Evolutionary conservation across 2,888 invertebrate species (phyloP), one percentile per base, ranked within the genome.

Genomic region (Drosophila niveifrons): DNA sequence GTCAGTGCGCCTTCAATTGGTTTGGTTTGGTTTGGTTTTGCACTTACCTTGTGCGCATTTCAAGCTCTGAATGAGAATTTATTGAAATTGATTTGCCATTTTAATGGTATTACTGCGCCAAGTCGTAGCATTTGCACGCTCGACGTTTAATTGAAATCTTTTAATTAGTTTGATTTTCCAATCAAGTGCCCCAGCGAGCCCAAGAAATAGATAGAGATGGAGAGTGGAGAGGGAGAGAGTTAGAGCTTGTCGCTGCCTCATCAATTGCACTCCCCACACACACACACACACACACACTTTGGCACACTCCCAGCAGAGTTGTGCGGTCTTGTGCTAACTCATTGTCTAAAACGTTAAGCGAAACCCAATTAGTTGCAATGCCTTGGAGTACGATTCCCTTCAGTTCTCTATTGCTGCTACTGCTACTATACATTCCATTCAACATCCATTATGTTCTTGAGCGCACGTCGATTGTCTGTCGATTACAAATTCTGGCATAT

Each of bases 141-240:
- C 73, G 63, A 66, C 72, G 62, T 77, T 90, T 90, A 88, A 90
- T 90, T 90, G 90, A 89, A 86, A 88, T 82, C 90, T 88, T 89
- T 90, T 90, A 90, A 90, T 90, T 90, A 90, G 90, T 89, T 90
- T 89, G 90, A 89, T 90, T 90, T 80, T 81, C 86, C 81, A 88
- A 89, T 89, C 89, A 89, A 80, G 78, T 80, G 88, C 74, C 74
- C 76, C 52, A 46, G 15, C 36, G 55, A 52, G 39, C 15, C 11
- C 15, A 29, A 72, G 44, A 48, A 13, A 15, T 8, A 50, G 23
- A 44, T 11, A 36, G 23, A 9, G 7, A 11, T 6, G 29, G 23
- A 23, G 23, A 23, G 3, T 23, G 23, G 23, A 23, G 18, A 3
- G 18, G 18, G 23, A 51, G 36, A 23, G 23, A 9, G 34, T 2